These are phyloP conservation scores for Galeopsomyia nigrocyanea DNA, from an alignment of 2,888 invertebrate species.

Conservation along the genomic window DNA sequence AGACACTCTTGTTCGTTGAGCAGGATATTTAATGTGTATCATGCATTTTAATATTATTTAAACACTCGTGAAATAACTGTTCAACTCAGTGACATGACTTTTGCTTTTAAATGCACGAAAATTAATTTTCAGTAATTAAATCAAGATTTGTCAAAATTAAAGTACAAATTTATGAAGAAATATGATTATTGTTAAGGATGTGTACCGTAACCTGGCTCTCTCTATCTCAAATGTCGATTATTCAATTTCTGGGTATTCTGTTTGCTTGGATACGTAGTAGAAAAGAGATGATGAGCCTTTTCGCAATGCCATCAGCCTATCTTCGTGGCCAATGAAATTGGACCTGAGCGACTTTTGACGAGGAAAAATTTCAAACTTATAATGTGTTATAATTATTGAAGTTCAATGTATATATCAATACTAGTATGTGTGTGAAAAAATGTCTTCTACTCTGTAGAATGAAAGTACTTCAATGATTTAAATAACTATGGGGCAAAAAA, in stretches of 20 bases:
- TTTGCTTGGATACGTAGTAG: no score
- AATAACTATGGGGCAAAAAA: conserved; percentile 43
- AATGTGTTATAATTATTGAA: conserved; percentile 45
- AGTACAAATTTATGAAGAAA: conserved; percentile 9
- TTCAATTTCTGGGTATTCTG: conserved; percentile 29
- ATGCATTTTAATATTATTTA: no score
- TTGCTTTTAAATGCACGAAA: neutral
- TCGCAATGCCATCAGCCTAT: conserved; percentile 51
- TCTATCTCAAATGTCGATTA: conserved; percentile 30
- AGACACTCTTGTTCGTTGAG: no score
- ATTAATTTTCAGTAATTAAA: neutral
- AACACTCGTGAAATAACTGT: no score
- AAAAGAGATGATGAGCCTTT: no score
- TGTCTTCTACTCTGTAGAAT: conserved; percentile 53
- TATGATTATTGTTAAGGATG: conserved; percentile 1
- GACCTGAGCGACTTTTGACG: conserved; percentile 51
- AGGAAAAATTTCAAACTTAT: conserved; percentile 50
- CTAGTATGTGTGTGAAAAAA: conserved; percentile 50
- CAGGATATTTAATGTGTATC: no score
- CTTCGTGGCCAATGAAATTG: conserved; percentile 60
- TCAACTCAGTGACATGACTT: no score
- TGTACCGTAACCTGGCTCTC: conserved; percentile 33
- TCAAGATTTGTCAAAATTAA: neutral
- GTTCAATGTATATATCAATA: conserved; percentile 55
- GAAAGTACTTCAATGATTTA: conserved; percentile 59